Base-by-base conservation (phyloP, 1,140 invertebrate species). In the Drosophila repleta region DNA sequence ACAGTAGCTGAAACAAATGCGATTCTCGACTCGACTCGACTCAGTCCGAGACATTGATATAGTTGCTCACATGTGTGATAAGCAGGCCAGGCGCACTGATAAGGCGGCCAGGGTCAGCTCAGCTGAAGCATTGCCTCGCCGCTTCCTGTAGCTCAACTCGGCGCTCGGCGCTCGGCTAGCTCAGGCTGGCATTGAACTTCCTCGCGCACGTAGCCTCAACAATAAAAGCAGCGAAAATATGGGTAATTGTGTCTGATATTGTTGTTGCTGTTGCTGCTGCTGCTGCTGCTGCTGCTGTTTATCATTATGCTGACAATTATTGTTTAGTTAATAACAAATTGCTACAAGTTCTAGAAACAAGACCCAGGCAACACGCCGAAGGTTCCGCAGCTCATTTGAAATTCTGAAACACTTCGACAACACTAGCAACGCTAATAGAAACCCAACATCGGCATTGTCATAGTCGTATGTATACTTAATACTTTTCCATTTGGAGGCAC, bases 161-260 rank as follows among this genome's bases (percentile, higher is more conserved):
- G n/a, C n/a, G n/a, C n/a, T n/a, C n/a, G n/a, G n/a, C n/a, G n/a
- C n/a, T n/a, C n/a, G n/a, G n/a, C n/a, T n/a, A n/a, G n/a, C n/a
- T n/a, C n/a, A n/a, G n/a, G 41, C 24, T 79, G 79, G 45, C 83
- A 87, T 87, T 87, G 83, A 88, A 83, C 65, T 57, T 57, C 55
- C 58, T 57, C 41, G 62, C n/a, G 45, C 46, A 71, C 56, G 61
- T 73, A 63, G 37, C 21, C 39, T 49, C 55, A 69, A 35, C 32
- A 35, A 64, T 43, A 74, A 68, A 57, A 70, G 53, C 48, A 60
- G 48, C 51, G 62, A 79, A 35, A 83, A 83, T 87, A 67, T 87
- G 64, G 83, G 83, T 87, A 87, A 87, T 87, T 87, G 83, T 87
- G 83, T 76, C 72, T 75, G 66, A 26, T 32, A 67, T 52, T 65